phyloP scores from a whole-genome alignment of 2,797 vertebrate genomes.

The Buceros bicornis region DNA sequence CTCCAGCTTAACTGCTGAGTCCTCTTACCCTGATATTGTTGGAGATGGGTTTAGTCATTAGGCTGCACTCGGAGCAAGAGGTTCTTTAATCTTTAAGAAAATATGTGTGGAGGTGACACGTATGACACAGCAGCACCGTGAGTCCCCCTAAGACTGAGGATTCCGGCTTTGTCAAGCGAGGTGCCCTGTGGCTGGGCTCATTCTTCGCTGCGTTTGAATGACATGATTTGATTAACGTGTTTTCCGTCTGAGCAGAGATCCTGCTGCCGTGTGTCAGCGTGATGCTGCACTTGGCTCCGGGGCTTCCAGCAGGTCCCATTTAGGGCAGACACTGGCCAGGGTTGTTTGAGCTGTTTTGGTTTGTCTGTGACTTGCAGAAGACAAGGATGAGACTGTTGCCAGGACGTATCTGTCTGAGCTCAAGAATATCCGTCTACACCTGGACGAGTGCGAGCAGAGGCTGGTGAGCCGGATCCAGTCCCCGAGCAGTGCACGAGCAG shows the following conservation, averaged over 20 bases:
- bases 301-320: rapidly evolving
- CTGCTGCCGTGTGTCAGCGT: rapidly evolving
- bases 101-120: rapidly evolving
- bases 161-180: rapidly evolving
- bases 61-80: not conserved
- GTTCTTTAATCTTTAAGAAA: not conserved
- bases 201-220: rapidly evolving
- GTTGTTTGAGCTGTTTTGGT: not conserved
- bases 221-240: not conserved
- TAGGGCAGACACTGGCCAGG: rapidly evolving
- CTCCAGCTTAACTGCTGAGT: not conserved
- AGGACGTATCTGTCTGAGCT: constrained; percentile 91
- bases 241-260: not conserved
- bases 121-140: not conserved
- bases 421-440: constrained; percentile 85
- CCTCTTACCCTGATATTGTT: rapidly evolving
- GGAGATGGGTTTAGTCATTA: not conserved
- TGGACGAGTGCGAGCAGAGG: constrained; percentile 89
- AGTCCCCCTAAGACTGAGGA: rapidly evolving
- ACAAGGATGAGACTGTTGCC: constrained; percentile 92
- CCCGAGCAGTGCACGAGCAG: constrained; percentile 72
- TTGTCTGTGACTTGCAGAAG: constrained; percentile 81
- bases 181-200: not conserved
- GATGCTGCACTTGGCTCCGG: rapidly evolving
- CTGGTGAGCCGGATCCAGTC: constrained; percentile 86